Conservation (phyloP, 1,140 invertebrate genomes). For the Formica exsecta region DNA sequence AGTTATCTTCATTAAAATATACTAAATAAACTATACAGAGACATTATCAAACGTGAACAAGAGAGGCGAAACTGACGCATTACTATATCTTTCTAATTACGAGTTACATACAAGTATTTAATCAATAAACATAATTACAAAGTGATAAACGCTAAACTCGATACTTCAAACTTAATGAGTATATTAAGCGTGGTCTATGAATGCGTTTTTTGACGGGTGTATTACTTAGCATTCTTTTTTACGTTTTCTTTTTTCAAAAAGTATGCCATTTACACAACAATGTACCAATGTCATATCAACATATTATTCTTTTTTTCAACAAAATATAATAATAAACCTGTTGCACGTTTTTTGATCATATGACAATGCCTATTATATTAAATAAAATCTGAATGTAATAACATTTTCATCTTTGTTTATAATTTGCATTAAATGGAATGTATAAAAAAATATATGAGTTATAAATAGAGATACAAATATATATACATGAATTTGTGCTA, state of each 20-base stretch:
- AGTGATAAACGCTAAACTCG: slow-evolving; percentile 48
- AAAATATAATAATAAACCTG: slow-evolving; percentile 48
- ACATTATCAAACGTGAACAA: slow-evolving; percentile 33
- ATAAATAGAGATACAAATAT: slow-evolving; percentile 49
- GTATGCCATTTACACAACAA: background rate
- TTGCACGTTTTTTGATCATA: slow-evolving; percentile 32
- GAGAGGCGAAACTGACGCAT: slow-evolving; percentile 5
- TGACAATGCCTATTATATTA: slow-evolving; percentile 4
- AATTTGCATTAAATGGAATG: slow-evolving; percentile 12
- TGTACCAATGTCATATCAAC: background rate
- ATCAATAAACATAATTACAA: slow-evolving; percentile 63
- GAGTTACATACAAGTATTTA: slow-evolving; percentile 34
- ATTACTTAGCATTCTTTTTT: no score
- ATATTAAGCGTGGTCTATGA: background rate
- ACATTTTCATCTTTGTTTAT: slow-evolving; percentile 61
- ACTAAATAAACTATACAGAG: slow-evolving; percentile 54
- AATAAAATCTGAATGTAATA: slow-evolving; percentile 66
- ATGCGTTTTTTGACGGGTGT: background rate
- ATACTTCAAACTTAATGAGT: slow-evolving; percentile 63
- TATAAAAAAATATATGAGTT: slow-evolving; percentile 31
- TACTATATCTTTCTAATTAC: slow-evolving; percentile 11
- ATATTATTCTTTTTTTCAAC: slow-evolving; percentile 12
- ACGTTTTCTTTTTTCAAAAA: no score
- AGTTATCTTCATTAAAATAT: slow-evolving; percentile 28
- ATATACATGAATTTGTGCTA: slow-evolving; percentile 39